Percentiles rank a stretch among this genome's conserved stretches.
These are phyloP conservation scores for Chrysolina americana DNA, from an alignment of 2,888 invertebrate species.

Conservation along the genomic window DNA sequence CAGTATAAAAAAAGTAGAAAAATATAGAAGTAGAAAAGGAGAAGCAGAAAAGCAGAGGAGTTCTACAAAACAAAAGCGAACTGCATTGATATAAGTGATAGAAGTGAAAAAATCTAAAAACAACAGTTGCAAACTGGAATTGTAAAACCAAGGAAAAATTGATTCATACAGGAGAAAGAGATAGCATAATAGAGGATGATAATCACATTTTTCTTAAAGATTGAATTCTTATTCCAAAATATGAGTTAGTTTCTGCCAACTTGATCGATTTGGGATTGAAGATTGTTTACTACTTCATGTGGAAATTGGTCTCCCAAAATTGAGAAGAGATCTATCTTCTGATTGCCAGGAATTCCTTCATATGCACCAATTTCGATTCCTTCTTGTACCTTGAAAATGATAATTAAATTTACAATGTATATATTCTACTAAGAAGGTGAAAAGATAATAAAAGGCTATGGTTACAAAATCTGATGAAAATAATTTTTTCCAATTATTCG, in stretches of 20 bases:
- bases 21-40: neutral
- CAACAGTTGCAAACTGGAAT: neutral
- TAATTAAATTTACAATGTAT: neutral
- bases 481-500: too few relatives aligned
- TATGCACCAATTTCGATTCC: slow-evolving; percentile 89
- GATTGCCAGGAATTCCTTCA: slow-evolving; percentile 89
- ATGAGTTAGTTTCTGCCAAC: slow-evolving; percentile 77
- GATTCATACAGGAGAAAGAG: neutral
- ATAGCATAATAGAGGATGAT: neutral
- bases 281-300: slow-evolving; percentile 89
- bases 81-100: neutral
- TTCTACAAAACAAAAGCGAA: neutral
- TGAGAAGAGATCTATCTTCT: slow-evolving; percentile 86
- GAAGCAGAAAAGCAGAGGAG: neutral
- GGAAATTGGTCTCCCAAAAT: slow-evolving; percentile 90
- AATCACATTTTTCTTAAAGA: slow-evolving; percentile 26
- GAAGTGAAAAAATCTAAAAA: neutral
- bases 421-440: too few relatives aligned
- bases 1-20: too few relatives aligned
- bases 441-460: too few relatives aligned
- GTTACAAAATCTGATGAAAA: too few relatives aligned
- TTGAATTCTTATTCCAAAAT: neutral
- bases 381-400: slow-evolving; percentile 76
- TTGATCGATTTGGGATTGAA: slow-evolving; percentile 88
- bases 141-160: too few relatives aligned